Conservation (phyloP, 2,888 invertebrate genomes). For the Melinopterus prodromus region DNA sequence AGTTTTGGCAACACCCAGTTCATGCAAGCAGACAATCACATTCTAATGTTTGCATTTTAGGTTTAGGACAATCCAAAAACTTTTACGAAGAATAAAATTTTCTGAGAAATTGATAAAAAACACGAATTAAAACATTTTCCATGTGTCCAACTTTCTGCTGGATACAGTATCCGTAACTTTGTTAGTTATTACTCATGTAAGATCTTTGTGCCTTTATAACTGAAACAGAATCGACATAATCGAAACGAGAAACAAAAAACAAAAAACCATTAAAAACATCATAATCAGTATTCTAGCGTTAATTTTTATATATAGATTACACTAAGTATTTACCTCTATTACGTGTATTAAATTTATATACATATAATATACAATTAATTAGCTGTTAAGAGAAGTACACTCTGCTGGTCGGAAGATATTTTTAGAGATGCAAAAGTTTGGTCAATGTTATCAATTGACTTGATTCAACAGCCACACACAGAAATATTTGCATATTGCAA, state of each 20-base stretch:
- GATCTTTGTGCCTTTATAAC: slow-evolving; percentile 31
- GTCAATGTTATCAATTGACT: background rate
- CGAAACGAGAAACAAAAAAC: background rate
- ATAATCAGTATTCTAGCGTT: slow-evolving; percentile 32
- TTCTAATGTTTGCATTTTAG: too few relatives aligned
- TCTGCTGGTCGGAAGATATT: slow-evolving; percentile 43
- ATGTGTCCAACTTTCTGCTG: too few relatives aligned
- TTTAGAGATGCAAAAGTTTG: slow-evolving; percentile 19
- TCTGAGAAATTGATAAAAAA: too few relatives aligned
- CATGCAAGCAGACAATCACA: too few relatives aligned
- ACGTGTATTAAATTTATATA: background rate
- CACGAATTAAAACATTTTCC: too few relatives aligned
- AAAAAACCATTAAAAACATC: slow-evolving; percentile 13
- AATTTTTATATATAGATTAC: slow-evolving; percentile 19
- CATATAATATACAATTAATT: background rate
- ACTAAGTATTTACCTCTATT: slow-evolving; percentile 17
- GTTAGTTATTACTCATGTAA: slow-evolving; percentile 18
- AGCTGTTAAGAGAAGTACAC: background rate
- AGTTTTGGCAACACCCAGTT: too few relatives aligned
- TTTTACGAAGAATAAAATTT: too few relatives aligned
- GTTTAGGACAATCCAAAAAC: too few relatives aligned
- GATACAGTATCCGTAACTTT: too few relatives aligned
- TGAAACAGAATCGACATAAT: background rate
- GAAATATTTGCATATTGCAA: background rate
- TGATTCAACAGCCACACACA: background rate